Percentiles rank a stretch among this genome's conserved stretches.
These are phyloP conservation scores for Xenus cinereus DNA, from an alignment of 2,113 vertebrate species.

Conservation along the genomic window DNA sequence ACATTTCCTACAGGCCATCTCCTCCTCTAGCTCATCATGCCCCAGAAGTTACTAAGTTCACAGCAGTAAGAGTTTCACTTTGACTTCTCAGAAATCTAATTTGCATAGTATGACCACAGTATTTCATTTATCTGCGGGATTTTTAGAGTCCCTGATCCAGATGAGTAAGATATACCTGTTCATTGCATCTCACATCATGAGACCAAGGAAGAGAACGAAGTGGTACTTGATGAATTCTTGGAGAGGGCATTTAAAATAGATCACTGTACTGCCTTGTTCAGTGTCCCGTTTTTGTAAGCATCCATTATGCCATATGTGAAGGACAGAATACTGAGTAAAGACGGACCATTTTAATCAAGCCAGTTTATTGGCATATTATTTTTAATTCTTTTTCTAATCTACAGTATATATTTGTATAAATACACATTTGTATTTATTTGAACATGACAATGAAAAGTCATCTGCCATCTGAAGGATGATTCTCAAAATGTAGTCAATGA, in stretches of 20 bases:
- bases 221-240: background rate
- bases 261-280: background rate
- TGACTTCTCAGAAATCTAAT: constrained; percentile 27
- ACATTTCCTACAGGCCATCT: background rate
- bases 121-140: background rate
- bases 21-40: background rate
- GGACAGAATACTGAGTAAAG: background rate
- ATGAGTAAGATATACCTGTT: background rate
- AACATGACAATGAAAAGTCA: background rate
- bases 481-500: background rate
- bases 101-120: background rate
- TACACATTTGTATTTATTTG: background rate
- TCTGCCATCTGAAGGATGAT: background rate
- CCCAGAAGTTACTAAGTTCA: background rate
- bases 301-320: background rate
- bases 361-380: background rate
- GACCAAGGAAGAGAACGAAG: background rate
- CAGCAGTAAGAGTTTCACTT: background rate
- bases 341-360: background rate
- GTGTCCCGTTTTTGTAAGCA: background rate
- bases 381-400: background rate
- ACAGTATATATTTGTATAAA: background rate
- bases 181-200: background rate
- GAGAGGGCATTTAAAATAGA: background rate
- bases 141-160: background rate